Evolutionary conservation across 53 echinoderm and acorn worm species (phyloP), one percentile per base, ranked within the genome.

Genomic region (Echinometra lucunter): DNA sequence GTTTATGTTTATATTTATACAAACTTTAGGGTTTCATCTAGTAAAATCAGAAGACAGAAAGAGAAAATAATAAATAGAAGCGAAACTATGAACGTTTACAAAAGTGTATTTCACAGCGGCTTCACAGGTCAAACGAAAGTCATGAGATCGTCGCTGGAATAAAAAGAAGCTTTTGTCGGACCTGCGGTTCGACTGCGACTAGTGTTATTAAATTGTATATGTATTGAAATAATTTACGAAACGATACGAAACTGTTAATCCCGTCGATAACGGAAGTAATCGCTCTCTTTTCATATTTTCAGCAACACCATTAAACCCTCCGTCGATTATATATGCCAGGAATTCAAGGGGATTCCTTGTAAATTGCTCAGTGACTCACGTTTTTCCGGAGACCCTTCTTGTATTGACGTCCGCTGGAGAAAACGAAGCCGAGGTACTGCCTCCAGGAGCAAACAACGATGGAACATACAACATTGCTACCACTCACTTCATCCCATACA

Each of bases 91-190:
- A 30, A 23, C 23, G 83, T 42, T 82, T 82, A 45, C 6, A 82
- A 82, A 82, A 25, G 44, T 25, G 42, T 25, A 6, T 23, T 82
- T 44, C 25, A 23, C 42, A 23, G 23, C 83, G 83, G 83, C 28
- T 82, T 25, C 23, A 42, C 18, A 82, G 83, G 83, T 82, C 83
- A 82, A 9, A 27, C 45, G 42, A 82, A 82, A 45, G 83, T 82
- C 83, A 82, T 45, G 23, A 44, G 21, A 30, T 25, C 44, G 44
- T 21, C 21, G 18, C 7, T 44, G 40, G 28, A 44, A 82, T 44
- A 21, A 82, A 82, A 82, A 38, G 23, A 82, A 44, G 83, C 83
- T 82, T 82, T 82, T 69, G 8, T 32, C 28, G 30, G 69, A 32
- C 69, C 32, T 69, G 69, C 69, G 9, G 69, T 25, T 27, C 32